phyloP scores from a whole-genome alignment of 92 coral and sea anemone species.

The Blastomussa wellsi region DNA sequence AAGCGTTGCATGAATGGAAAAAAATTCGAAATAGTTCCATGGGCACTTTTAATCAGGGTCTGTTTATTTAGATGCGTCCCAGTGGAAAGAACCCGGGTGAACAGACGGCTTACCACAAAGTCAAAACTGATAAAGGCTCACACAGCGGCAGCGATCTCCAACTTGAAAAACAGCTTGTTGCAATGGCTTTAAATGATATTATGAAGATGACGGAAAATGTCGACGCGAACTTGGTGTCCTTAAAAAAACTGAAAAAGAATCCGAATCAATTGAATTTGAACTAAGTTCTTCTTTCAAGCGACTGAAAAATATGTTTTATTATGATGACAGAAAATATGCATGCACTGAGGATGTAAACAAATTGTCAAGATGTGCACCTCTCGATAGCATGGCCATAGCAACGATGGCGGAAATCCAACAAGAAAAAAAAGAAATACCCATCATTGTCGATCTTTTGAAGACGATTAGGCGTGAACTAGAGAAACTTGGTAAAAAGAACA shows the following conservation, averaged over 20 bases:
- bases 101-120: background rate
- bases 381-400: background rate
- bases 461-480: background rate
- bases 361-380: background rate
- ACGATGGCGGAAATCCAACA: background rate
- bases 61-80: constrained; percentile 1
- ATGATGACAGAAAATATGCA: background rate
- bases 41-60: too few species aligned
- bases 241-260: background rate
- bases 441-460: background rate
- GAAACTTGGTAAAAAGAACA: background rate
- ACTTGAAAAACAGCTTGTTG: too few species aligned
- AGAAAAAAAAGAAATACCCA: background rate
- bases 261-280: background rate
- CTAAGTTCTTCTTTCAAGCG: background rate
- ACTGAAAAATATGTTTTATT: background rate
- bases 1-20: too few species aligned
- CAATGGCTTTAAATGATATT: background rate
- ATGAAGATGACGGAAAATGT: background rate
- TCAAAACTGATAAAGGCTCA: background rate
- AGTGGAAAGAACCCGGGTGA: background rate
- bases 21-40: too few species aligned
- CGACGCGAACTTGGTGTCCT: background rate
- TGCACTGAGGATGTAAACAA: too few species aligned
- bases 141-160: too few species aligned